A percentile compares a stretch with the other conserved stretches of the same genome.
phyloP scores from a whole-genome alignment of 2,888 invertebrate genomes.

The Drosophila lutescens region DNA sequence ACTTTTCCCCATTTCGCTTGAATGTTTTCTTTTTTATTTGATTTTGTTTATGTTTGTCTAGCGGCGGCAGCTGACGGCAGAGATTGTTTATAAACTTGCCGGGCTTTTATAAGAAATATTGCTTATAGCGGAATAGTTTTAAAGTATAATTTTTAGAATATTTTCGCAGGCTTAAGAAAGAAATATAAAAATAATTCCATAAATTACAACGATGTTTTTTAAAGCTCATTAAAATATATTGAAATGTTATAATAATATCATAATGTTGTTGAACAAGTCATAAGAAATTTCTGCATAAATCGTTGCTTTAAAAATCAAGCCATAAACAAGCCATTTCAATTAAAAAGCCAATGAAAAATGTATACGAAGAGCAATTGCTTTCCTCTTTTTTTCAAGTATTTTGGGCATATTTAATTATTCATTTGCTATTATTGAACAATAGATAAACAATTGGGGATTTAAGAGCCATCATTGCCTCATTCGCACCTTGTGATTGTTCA shows the following conservation, averaged over 20 bases:
- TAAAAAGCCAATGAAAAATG: not conserved
- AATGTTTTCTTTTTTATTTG: conserved; percentile 2
- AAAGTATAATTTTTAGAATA: not conserved
- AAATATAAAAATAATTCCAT: no score
- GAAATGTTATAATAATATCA: not conserved
- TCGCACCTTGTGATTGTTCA: conserved; percentile 13
- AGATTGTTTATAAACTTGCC: conserved; percentile 59
- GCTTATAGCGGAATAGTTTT: not conserved
- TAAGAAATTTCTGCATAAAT: not conserved
- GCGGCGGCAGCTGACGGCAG: conserved; percentile 59
- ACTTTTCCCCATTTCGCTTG: conserved; percentile 15
- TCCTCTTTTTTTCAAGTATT: conserved; percentile 14
- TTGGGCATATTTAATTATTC: conserved; percentile 18
- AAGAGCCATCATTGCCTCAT: conserved; percentile 11
- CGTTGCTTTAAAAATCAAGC: not conserved
- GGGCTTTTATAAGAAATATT: conserved; percentile 15
- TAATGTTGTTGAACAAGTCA: conserved; percentile 9
- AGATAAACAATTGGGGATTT: conserved; percentile 17
- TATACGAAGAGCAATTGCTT: conserved; percentile 18
- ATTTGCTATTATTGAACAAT: conserved; percentile 26
- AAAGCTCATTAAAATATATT: no score
- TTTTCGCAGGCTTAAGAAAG: not conserved
- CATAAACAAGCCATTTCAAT: conserved; percentile 3
- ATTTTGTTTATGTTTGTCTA: conserved; percentile 50
- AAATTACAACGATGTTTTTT: no score